Conservation (phyloP, 2,797 vertebrate species). For the Okamejei kenojei region DNA sequence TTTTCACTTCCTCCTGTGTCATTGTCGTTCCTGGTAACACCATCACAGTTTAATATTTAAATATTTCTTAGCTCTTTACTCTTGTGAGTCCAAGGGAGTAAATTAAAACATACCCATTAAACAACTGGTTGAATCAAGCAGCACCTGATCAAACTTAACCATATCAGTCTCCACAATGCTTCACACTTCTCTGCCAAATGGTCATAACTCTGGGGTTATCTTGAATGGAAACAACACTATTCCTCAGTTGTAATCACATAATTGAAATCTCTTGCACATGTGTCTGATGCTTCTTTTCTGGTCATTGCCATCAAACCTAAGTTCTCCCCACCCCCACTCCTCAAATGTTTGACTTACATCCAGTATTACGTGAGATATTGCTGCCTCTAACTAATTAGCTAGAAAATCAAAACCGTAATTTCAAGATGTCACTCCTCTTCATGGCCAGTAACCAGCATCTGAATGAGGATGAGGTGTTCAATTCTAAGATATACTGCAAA, state of each 20-base stretch:
- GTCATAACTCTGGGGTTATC: background rate
- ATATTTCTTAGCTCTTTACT: background rate
- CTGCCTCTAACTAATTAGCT: background rate
- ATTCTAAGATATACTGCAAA: background rate
- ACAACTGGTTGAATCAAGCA: background rate
- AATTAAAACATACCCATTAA: background rate
- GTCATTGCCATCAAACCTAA: background rate
- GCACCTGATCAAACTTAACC: background rate
- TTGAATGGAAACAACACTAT: background rate
- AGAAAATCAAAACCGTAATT: background rate
- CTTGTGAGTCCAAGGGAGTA: background rate
- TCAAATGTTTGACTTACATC: background rate
- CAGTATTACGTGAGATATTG: background rate
- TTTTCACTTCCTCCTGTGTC: background rate
- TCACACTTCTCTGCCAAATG: background rate
- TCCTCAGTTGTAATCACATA: background rate
- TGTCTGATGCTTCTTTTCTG: no score
- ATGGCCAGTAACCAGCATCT: background rate
- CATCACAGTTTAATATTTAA: background rate
- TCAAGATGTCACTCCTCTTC: background rate
- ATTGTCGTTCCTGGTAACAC: background rate
- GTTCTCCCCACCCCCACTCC: no score
- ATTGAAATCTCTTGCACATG: background rate
- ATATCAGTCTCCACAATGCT: background rate
- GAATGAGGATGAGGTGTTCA: no score